Conservation (phyloP, 1,140 invertebrate genomes). For the Amphibalanus amphitrite region DNA sequence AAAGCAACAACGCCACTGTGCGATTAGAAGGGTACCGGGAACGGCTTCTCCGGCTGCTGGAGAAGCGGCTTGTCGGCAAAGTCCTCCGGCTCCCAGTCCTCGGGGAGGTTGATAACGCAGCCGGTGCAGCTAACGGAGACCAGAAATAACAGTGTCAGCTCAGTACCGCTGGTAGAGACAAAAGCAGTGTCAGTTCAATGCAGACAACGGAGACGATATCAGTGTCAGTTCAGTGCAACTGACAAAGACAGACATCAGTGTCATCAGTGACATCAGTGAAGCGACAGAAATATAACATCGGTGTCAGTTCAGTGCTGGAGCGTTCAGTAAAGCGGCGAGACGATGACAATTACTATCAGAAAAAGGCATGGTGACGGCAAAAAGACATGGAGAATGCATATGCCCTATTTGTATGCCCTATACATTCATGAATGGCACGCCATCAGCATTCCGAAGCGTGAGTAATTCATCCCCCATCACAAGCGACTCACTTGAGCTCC, state of each 20-base stretch:
- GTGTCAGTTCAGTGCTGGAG: too few species aligned
- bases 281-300: too few species aligned
- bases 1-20: too few species aligned
- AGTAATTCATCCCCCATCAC: too few species aligned
- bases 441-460: too few species aligned
- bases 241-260: neutral
- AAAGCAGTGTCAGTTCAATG: neutral
- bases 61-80: neutral
- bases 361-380: too few species aligned
- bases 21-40: neutral
- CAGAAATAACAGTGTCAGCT: neutral
- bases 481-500: neutral
- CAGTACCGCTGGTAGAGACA: neutral
- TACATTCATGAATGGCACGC: too few species aligned
- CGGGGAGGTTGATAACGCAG: slow-evolving; percentile 3
- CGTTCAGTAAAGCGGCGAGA: too few species aligned
- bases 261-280: neutral
- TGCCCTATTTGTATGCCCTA: too few species aligned
- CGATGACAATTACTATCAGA: too few species aligned
- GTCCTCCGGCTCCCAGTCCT: slow-evolving; percentile 4
- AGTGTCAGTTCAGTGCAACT: neutral
- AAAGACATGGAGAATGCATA: too few species aligned
- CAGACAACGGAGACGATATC: neutral
- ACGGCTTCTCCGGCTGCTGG: neutral
- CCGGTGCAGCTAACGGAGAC: neutral